Base-by-base conservation (phyloP, 2,888 invertebrate species). In the Tromatobia lineatoria region DNA sequence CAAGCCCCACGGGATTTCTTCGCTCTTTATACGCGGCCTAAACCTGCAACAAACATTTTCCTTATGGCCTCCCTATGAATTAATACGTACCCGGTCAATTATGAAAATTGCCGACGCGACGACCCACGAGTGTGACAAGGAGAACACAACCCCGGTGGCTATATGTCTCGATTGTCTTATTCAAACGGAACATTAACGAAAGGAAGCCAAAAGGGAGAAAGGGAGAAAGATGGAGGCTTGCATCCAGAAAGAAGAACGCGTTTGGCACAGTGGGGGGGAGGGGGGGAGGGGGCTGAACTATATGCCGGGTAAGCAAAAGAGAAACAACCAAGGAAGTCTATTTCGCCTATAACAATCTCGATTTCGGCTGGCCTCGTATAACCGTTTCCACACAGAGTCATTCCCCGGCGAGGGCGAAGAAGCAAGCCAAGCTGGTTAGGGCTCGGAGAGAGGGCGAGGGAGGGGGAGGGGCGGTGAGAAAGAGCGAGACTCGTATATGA, bases 121-220 rank as follows among this genome's bases (percentile, higher is more conserved):
- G 64, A 50, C 52, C 10, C 23, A 18, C 6, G 61, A 38, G 74
- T 18, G 10, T 23, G 38, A 67, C 25, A 20, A 13, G 15, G 61
- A 34, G 20, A 34, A 15, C n/a, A 4, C 15, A 50, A 20, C 29
- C 2, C 50, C 20, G 54, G 20, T 18, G 75, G 64, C 64, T 64
- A 64, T 61, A 34, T 75, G 61, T 75, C 47, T 75, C 75, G 64
- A 75, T 75, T 75, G 75, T 75, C 64, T 64, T 75, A 75, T 75
- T 64, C 75, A 75, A 75, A 75, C 75, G 75, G 50, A 61, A 47
- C 75, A 75, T 75, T 67, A 67, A 67, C 67, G 45, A 67, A 67
- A 47, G 67, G 64, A 42, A 67, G 18, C n/a, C 38, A 34, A 47
- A 45, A 23, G 42, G 15, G 38, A 64, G 13, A 66, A 23, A 3